Base-by-base conservation (phyloP, 2,888 invertebrate species). In the Diarsia dahlii region DNA sequence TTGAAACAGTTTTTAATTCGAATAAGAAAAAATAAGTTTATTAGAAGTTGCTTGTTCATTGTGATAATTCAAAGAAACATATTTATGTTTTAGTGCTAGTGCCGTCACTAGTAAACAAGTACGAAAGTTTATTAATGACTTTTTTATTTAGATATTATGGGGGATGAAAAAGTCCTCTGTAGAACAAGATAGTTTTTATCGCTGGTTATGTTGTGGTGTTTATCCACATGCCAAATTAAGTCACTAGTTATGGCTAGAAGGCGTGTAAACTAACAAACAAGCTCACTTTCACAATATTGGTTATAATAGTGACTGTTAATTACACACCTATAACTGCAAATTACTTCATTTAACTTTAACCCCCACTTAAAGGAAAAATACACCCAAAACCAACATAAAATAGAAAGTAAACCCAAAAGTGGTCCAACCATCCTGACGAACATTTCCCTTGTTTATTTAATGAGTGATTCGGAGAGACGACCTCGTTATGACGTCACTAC, bases 401-500 rank as follows among this genome's bases (percentile, higher is more conserved):
- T 54, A 12, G 0, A n/a, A 46, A 4, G 10, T 10, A 48, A 23
- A 23, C 20, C 15, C n/a, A 15, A 0, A 73, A 71, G 60, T 81
- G 76, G 76, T 73, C 87, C 83, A 78, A 84, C 94, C 79, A 75
- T 6, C 66, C n/a, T 81, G 84, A 90, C 90, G 90, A 81, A 90
- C 90, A 87, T 85, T 81, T 90, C 93, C 92, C 94, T 94, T 95
- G 95, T 96, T 95, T 96, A 94, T 95, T 95, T 96, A 96, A 96
- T 96, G 95, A 96, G 96, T 93, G 95, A 94, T 95, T 94, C 93
- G 93, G 91, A 93, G 92, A 94, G 93, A 93, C 93, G 94, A 93
- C 93, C 94, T 95, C 95, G 95, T 95, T 94, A 94, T 95, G 96
- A 96, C 96, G 96, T 95, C 96, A 95, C 93, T 89, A 91, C 89